These are phyloP conservation scores for Spilarctia lutea DNA, from an alignment of 2,888 invertebrate genomes.

Conservation along the genomic window DNA sequence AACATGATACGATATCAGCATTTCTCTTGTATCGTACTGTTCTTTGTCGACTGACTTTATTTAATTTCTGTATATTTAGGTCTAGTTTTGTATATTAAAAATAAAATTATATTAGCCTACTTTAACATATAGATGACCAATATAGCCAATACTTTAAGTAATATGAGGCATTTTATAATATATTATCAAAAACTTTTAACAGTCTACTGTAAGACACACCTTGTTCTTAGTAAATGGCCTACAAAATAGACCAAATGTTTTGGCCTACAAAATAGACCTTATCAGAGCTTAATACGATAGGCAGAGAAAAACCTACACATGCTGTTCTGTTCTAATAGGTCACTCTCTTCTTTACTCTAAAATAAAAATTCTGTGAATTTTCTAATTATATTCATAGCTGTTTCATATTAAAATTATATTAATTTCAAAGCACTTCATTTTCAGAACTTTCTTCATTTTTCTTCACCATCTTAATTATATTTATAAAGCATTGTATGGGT, in stretches of 20 bases:
- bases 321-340: not conserved
- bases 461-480: constrained; percentile 11
- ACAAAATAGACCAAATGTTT: no score
- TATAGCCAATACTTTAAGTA: not conserved
- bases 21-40: not conserved
- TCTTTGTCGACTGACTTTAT: not conserved
- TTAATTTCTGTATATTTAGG: not conserved
- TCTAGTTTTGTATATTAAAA: no score
- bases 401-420: not conserved
- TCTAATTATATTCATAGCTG: not conserved
- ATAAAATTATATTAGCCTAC: not conserved
- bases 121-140: not conserved
- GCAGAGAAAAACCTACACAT: not conserved
- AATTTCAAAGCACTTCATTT: not conserved
- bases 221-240: no score
- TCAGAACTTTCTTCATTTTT: constrained; percentile 7
- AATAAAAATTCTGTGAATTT: not conserved
- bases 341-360: no score
- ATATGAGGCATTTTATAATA: not conserved
- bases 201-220: no score
- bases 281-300: not conserved
- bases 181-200: no score
- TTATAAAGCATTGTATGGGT: constrained; percentile 24
- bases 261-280: no score
- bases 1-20: constrained; percentile 28